Evolutionary conservation across 30 jellyfish, hydroid and myxozoan genomes (phyloP).

Genomic region (Phacellophora camtschatica): DNA sequence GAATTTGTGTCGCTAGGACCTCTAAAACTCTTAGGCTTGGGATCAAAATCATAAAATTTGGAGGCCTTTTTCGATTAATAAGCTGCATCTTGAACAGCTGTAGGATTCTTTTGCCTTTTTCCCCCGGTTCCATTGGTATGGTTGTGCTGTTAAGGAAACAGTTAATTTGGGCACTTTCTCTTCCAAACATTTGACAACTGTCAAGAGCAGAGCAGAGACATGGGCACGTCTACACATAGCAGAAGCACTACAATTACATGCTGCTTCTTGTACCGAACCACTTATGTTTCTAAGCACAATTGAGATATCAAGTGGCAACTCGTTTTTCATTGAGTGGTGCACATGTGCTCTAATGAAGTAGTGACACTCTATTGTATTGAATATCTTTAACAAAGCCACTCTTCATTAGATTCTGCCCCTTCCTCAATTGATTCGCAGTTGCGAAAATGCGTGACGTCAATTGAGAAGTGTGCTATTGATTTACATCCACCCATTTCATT

Average conservation of each 20-base stretch:
- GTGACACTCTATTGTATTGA: slow-evolving; percentile 10
- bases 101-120: slow-evolving; percentile 42
- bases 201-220: slow-evolving; percentile 56
- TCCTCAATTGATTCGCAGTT: slow-evolving; percentile 12
- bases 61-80: slow-evolving; percentile 21
- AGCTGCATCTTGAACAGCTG: neutral
- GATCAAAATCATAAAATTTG: slow-evolving; percentile 28
- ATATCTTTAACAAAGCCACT: slow-evolving; percentile 57
- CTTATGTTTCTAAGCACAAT: slow-evolving; percentile 23
- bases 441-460: neutral
- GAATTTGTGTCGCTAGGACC: neutral
- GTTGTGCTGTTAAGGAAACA: slow-evolving; percentile 36
- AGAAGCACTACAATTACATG: slow-evolving; percentile 39
- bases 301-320: neutral
- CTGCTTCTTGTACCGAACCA: slow-evolving; percentile 21
- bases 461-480: neutral
- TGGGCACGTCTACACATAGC: slow-evolving; percentile 51
- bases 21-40: slow-evolving; percentile 49
- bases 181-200: neutral
- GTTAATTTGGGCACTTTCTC: slow-evolving; percentile 2
- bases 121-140: slow-evolving; percentile 67
- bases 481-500: slow-evolving; percentile 41
- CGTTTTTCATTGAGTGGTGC: slow-evolving; percentile 58
- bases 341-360: slow-evolving; percentile 54
- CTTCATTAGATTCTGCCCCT: slow-evolving; percentile 6